Evolutionary conservation across 2,888 invertebrate genomes (phyloP).

Genomic region (Polylopha cassiicola): DNA sequence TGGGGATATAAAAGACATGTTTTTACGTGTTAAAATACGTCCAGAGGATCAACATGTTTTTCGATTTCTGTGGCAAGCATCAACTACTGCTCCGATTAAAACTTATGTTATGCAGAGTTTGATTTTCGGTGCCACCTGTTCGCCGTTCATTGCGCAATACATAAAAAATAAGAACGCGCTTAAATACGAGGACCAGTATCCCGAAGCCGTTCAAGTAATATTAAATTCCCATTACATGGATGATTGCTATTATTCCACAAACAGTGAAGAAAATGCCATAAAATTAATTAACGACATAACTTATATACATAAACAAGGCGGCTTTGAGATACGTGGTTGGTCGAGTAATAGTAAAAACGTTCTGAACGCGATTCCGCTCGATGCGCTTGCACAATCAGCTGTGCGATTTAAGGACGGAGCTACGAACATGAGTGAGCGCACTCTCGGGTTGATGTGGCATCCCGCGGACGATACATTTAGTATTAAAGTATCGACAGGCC

Average conservation of each 20-base stretch:
- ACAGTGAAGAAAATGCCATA: constrained; percentile 1
- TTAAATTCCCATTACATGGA: constrained; percentile 1
- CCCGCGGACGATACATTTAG: constrained; percentile 1
- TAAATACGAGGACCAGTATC: neutral
- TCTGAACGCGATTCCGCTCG: neutral
- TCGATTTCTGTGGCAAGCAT: constrained; percentile 1
- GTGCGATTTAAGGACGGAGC: neutral
- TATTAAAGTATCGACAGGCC: neutral
- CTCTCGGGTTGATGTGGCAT: constrained; percentile 2
- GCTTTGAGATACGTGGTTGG: constrained; percentile 7
- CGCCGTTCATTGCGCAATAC: constrained; percentile 16
- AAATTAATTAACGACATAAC: constrained; percentile 1
- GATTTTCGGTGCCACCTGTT: constrained; percentile 16
- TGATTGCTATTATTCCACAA: neutral
- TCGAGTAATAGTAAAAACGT: constrained; percentile 5
- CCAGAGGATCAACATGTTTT: constrained; percentile 7
- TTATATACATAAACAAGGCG: neutral
- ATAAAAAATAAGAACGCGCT: constrained; percentile 8
- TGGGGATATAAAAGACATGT: constrained; percentile 19
- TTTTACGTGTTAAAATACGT: constrained; percentile 14
- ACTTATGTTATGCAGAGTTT: constrained; percentile 7
- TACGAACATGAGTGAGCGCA: constrained; percentile 5
- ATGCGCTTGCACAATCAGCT: neutral
- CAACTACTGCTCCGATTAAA: neutral
- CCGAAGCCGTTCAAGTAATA: neutral